phyloP scores from a whole-genome alignment of 2,888 invertebrate species.

The Pammene fasciana region DNA sequence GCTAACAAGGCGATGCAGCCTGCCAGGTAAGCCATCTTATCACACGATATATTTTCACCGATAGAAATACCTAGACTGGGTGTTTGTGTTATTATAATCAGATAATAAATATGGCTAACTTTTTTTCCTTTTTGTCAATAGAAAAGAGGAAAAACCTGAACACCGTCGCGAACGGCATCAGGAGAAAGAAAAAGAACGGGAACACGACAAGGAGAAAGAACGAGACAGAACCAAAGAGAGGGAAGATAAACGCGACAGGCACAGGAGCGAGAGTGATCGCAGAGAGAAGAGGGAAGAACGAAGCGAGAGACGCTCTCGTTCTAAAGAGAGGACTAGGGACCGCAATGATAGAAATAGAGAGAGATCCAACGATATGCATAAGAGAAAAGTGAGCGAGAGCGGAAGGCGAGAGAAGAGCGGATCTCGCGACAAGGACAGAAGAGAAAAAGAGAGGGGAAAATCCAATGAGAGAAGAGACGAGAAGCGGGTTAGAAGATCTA shows the following conservation, averaged over 20 bases:
- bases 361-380: slow-evolving; percentile 46
- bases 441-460: slow-evolving; percentile 42
- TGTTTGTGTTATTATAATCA: no score
- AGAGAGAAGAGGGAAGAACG: slow-evolving; percentile 36
- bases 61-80: no score
- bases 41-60: neutral
- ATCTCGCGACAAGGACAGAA: slow-evolving; percentile 44
- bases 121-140: slow-evolving; percentile 41
- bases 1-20: slow-evolving; percentile 49
- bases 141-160: slow-evolving; percentile 58
- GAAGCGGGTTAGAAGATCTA: neutral
- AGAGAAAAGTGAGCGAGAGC: slow-evolving; percentile 45
- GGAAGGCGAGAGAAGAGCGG: slow-evolving; percentile 44
- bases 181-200: slow-evolving; percentile 42
- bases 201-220: slow-evolving; percentile 35
- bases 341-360: slow-evolving; percentile 44
- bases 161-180: slow-evolving; percentile 55
- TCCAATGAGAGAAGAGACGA: slow-evolving; percentile 33
- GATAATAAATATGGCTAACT: neutral
- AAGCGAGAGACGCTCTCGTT: slow-evolving; percentile 39
- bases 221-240: slow-evolving; percentile 47
- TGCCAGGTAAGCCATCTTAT: neutral
- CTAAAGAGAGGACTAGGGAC: slow-evolving; percentile 41
- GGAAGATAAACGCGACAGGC: slow-evolving; percentile 45
- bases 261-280: slow-evolving; percentile 41